phyloP scores from a whole-genome alignment of 2,797 vertebrate species.

The Neosalanx taihuensis region DNA sequence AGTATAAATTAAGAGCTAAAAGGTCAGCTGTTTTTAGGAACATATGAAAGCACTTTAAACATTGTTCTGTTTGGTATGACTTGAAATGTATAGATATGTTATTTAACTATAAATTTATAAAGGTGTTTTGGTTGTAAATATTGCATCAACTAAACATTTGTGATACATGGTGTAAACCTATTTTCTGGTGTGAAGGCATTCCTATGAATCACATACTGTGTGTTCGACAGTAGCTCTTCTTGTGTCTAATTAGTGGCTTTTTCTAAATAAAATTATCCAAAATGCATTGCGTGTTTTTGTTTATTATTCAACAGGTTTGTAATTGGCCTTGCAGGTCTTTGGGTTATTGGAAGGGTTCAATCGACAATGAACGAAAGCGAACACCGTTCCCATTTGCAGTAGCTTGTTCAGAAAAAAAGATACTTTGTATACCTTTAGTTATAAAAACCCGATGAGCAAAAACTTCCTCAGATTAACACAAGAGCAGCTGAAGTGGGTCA shows the following conservation, averaged over 20 bases:
- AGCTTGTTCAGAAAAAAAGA: no score
- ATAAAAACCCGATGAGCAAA: background rate
- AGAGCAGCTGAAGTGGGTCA: background rate
- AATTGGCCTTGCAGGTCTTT: background rate
- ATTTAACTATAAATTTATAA: conserved; percentile 61
- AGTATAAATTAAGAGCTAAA: conserved; percentile 3
- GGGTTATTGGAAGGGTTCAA: no score
- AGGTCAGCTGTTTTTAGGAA: conserved; percentile 51
- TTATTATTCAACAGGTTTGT: conserved; percentile 8
- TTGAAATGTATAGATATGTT: conserved; percentile 59
- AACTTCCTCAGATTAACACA: background rate
- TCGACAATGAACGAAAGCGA: no score
- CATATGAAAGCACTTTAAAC: conserved; percentile 69
- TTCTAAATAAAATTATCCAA: conserved; percentile 53
- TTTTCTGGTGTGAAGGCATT: conserved; percentile 37
- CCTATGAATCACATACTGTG: conserved; percentile 29
- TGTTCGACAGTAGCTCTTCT: conserved; percentile 13
- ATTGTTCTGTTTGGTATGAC: conserved; percentile 49
- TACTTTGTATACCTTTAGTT: no score
- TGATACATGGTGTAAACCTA: conserved; percentile 22
- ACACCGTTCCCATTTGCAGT: no score
- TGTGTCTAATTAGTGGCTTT: conserved; percentile 34
- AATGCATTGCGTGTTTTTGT: conserved; percentile 26
- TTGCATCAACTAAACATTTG: conserved; percentile 36
- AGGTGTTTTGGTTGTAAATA: conserved; percentile 50